These are phyloP conservation scores for Aphelenchoides bicaudatus DNA, from an alignment of 2,888 invertebrate genomes.

Conservation along the genomic window DNA sequence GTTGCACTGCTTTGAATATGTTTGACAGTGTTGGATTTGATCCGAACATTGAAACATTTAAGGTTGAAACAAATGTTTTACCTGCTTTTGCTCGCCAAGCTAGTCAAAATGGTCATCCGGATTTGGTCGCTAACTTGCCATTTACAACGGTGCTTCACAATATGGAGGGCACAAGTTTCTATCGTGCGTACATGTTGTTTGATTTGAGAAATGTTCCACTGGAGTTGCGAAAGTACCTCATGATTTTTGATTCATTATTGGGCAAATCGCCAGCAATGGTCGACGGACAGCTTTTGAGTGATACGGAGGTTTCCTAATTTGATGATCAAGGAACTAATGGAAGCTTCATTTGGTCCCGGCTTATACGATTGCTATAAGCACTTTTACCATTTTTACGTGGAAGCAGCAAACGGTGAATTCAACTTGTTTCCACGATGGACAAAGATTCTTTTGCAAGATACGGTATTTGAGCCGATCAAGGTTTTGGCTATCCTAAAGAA, in stretches of 20 bases:
- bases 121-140: conserved; percentile 30
- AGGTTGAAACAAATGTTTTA: background rate
- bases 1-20: too few relatives aligned
- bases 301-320: conserved; percentile 76
- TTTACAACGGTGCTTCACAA: conserved; percentile 47
- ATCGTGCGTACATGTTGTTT: conserved; percentile 34
- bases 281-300: conserved; percentile 62
- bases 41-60: background rate
- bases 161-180: conserved; percentile 17
- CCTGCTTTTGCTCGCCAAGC: too few relatives aligned
- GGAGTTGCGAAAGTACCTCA: conserved; percentile 64
- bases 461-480: conserved; percentile 73
- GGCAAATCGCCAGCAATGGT: conserved; percentile 70
- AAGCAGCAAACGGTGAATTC: conserved; percentile 74
- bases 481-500: conserved; percentile 73
- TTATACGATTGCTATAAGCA: too few relatives aligned
- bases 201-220: conserved; percentile 42
- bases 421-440: conserved; percentile 74
- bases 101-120: background rate
- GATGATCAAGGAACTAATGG: conserved; percentile 63
- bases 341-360: too few relatives aligned
- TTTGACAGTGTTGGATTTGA: conserved; percentile 1
- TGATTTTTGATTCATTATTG: conserved; percentile 73
- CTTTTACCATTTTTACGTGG: conserved; percentile 42
- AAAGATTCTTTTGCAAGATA: conserved; percentile 72